Base-by-base conservation (phyloP, 2,888 invertebrate species). In the Dascillus cervinus region DNA sequence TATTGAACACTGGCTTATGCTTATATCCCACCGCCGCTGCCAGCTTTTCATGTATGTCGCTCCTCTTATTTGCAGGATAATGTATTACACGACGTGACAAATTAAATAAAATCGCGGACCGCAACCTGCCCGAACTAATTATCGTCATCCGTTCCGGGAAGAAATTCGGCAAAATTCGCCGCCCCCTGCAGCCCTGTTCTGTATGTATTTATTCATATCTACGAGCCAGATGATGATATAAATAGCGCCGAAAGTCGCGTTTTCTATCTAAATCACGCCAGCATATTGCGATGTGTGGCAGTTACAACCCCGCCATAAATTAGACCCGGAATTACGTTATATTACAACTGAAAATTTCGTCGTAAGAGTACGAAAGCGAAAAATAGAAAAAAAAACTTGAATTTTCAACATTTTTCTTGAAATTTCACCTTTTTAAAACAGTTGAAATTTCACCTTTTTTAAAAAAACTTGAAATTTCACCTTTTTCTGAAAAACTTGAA, bases 1-100 rank as follows among this genome's bases (percentile, higher is more conserved):
- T 64, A 64, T 64, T 56, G 64, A 64, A 62, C 60, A 62, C 58
- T 62, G 60, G 57, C 61, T 60, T 55, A 56, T 47, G 47, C 46
- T 40, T 40, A 31, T 40, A 31, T 44, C 37, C 32, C 34, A n/a
- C n/a, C n/a, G 21, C 37, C 32, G 24, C 37, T 33, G 27, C 41
- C 40, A 34, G 35, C 37, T 31, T 34, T 43, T 31, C 35, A 35
- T 34, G 38, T 41, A 35, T 41, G 41, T 8, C 17, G n/a, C n/a
- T n/a, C n/a, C n/a, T n/a, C 37, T 37, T 41, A 37, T 37, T 34
- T 38, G 34, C 28, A 34, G 34, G 34, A 34, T 34, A 38, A 38
- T 38, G 32, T 29, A 31, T 26, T 26, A 38, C 31, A 28, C 28
- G 25, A 32, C 34, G 31, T 34, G 38, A 38, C 37, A 37, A 26